Evolutionary conservation across 2,888 invertebrate genomes (phyloP), one percentile per base, ranked within the genome.

Genomic region (Onchidella celtica): DNA sequence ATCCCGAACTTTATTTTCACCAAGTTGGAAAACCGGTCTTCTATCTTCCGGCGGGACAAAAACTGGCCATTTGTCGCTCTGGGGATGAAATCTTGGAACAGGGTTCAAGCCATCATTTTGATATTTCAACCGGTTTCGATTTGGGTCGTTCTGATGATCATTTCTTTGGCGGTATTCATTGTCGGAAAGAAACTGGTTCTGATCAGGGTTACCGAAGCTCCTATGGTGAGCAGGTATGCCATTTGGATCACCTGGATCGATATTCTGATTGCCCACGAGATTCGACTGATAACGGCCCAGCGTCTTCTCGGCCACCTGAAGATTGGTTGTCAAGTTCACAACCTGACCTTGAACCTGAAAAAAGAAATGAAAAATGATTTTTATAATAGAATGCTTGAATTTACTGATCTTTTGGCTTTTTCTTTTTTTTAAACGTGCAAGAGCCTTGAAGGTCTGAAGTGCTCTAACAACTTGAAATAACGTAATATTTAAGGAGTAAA

Each of bases 341-440:
- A 81, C 81, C 29, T 81, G 68, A 0, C 24, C 61, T 17, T 75
- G 81, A 38, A 81, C 75, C 81, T 81, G 81, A 1, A 38, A 61
- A 40, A 69, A 68, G 27, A 74, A 55, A 61, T 1, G 24, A 61
- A 21, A n/a, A n/a, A n/a, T n/a, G n/a, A n/a, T n/a, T n/a, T n/a
- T n/a, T n/a, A n/a, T n/a, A n/a, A n/a, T 34, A n/a, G 21, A 74
- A 74, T n/a, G n/a, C n/a, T n/a, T n/a, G n/a, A n/a, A n/a, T n/a
- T n/a, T n/a, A n/a, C n/a, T n/a, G n/a, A n/a, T n/a, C n/a, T n/a
- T n/a, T n/a, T n/a, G n/a, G n/a, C n/a, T n/a, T n/a, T n/a, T n/a
- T n/a, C n/a, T n/a, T n/a, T n/a, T n/a, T n/a, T n/a, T n/a, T n/a
- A n/a, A n/a, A n/a, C n/a, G n/a, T n/a, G n/a, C n/a, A n/a, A n/a